Evolutionary conservation across 1,140 invertebrate genomes (phyloP).

Genomic region (honey bee (Apis mellifera)): DNA sequence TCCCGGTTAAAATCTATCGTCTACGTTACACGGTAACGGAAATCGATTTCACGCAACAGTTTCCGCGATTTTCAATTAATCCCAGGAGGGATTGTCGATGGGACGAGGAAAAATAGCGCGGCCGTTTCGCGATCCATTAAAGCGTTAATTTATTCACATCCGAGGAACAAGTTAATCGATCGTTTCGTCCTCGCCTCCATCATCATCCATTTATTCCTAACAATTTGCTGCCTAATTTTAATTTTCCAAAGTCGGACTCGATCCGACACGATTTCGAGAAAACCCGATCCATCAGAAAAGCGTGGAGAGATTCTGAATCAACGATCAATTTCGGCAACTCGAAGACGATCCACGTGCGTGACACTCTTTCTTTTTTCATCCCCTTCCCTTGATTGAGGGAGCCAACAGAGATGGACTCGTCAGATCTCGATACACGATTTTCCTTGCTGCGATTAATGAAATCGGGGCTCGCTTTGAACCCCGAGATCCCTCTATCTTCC

Average conservation of each 20-base stretch:
- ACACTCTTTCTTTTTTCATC: too few relatives aligned
- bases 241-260: too few relatives aligned
- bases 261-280: too few relatives aligned
- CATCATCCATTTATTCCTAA: too few relatives aligned
- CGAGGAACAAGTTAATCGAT: constrained; percentile 41
- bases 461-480: constrained; percentile 11
- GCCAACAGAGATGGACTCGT: constrained; percentile 28
- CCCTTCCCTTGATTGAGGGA: not conserved
- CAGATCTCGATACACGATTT: constrained; percentile 33
- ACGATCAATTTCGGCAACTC: too few relatives aligned
- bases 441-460: constrained; percentile 31
- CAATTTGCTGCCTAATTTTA: too few relatives aligned
- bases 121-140: constrained; percentile 36
- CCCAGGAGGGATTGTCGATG: not conserved
- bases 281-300: too few relatives aligned
- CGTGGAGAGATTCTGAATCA: too few relatives aligned
- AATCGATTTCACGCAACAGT: constrained; percentile 8
- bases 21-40: not conserved
- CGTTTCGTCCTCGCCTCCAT: not conserved
- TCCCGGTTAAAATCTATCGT: not conserved
- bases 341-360: too few relatives aligned
- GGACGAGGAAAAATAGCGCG: constrained; percentile 23
- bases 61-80: constrained; percentile 46
- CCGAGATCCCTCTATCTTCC: not conserved
- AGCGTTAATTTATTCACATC: constrained; percentile 44